phyloP scores from a whole-genome alignment of 92 coral and sea anemone genomes.

The Heliopora coerulea region DNA sequence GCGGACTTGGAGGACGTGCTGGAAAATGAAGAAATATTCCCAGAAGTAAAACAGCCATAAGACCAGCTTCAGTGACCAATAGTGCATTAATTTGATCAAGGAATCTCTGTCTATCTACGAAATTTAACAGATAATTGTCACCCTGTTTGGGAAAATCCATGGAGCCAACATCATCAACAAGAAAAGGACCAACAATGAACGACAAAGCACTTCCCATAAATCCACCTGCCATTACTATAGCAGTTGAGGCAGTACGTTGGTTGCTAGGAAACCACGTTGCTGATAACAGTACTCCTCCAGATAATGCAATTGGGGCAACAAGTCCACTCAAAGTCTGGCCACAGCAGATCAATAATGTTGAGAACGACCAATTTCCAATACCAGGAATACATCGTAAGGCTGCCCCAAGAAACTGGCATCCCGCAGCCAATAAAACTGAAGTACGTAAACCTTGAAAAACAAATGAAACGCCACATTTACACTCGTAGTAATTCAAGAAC shows the following conservation, averaged over 20 bases:
- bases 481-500: too few species aligned
- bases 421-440: conserved; percentile 85
- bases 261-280: conserved; percentile 99
- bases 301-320: conserved; percentile 95
- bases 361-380: conserved; percentile 24
- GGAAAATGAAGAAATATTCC: conserved; percentile 80
- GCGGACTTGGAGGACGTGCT: conserved; percentile 72
- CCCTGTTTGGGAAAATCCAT: conserved; percentile 5
- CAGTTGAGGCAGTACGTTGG: conserved; percentile 92
- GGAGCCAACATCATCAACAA: conserved; percentile 70
- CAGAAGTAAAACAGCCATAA: conserved; percentile 59
- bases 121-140: conserved; percentile 51
- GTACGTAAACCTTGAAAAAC: conserved; percentile 67
- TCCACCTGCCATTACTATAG: conserved; percentile 82
- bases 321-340: conserved; percentile 90
- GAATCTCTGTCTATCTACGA: conserved; percentile 47
- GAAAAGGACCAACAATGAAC: conserved; percentile 75
- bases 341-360: conserved; percentile 73
- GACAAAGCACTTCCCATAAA: conserved; percentile 86
- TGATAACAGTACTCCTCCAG: conserved; percentile 89
- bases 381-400: conserved; percentile 84
- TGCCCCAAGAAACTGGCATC: conserved; percentile 83
- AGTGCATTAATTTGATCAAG: conserved; percentile 62
- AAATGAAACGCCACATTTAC: background rate
- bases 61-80: conserved; percentile 76